Evolutionary conservation across 2,888 invertebrate genomes (phyloP), one percentile per base, ranked within the genome.

Genomic region (Eulithis prunata): DNA sequence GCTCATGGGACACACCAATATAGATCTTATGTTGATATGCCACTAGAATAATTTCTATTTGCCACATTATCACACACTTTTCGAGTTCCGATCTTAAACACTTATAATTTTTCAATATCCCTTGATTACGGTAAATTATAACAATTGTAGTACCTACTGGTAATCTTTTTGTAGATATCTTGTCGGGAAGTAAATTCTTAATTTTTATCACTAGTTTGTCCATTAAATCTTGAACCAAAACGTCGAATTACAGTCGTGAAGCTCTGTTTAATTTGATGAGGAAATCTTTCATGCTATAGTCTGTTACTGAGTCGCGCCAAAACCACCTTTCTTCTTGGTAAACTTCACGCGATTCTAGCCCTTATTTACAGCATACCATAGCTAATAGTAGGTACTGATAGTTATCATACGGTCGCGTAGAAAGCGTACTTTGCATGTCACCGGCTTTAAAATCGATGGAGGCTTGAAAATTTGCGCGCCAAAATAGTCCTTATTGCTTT

Each of bases 11-110:
- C 32, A 53, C 38, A 54, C 14, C 38, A 13, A 54, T 53, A 36
- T n/a, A 38, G 12, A 8, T 36, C 36, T n/a, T 53, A 53, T 6
- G 13, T 38, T 12, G 13, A 38, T 36, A 38, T 38, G 32, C 54
- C 54, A 54, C 54, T 14, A 54, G 52, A 36, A 2, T 28, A 51
- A 21, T 51, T 51, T n/a, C 52, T 51, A 51, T 51, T 54, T 41
- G 13, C 38, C 38, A 54, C 14, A 38, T 41, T 6, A 13, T 47
- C 49, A 38, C 54, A 36, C 53, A 28, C 52, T 32, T 54, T 41
- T 14, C 10, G 13, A 54, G 54, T 13, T 14, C 54, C n/a, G 8
- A 41, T 53, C 38, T 14, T n/a, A 54, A 14, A 54, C 54, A 41
- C 54, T 38, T 10, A 2, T 36, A 6, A 36, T 11, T 41, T 54